phyloP scores from a whole-genome alignment of 2,888 invertebrate species.

The Dilophus febrilis region DNA sequence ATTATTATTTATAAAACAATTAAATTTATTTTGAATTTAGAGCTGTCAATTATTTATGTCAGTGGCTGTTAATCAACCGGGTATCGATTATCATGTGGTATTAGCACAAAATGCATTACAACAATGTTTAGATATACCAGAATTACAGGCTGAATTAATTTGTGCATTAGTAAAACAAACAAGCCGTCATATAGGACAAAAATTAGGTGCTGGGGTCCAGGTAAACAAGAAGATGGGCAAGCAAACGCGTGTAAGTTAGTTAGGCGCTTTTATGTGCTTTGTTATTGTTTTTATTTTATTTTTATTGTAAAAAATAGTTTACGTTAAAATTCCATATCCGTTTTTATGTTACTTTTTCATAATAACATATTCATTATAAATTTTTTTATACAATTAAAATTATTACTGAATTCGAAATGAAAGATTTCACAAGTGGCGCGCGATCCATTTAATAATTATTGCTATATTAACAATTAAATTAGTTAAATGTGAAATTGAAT shows the following conservation, averaged over 20 bases:
- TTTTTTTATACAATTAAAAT: no score
- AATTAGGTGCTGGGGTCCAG: constrained; percentile 76
- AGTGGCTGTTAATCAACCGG: constrained; percentile 85
- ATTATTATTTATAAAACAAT: no score
- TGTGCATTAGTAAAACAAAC: constrained; percentile 86
- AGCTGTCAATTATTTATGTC: constrained; percentile 93
- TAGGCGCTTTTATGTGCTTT: constrained; percentile 16
- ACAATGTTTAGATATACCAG: constrained; percentile 75
- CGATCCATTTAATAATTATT: no score
- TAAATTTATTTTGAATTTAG: no score
- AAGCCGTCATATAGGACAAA: constrained; percentile 63
- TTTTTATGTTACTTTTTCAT: background rate
- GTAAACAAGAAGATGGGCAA: constrained; percentile 51
- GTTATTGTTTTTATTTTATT: constrained; percentile 9
- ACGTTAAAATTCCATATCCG: background rate
- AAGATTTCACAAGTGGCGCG: no score
- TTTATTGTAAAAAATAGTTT: constrained; percentile 4
- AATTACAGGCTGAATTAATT: constrained; percentile 85
- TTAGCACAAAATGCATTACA: constrained; percentile 91
- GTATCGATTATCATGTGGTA: constrained; percentile 94
- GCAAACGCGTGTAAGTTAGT: constrained; percentile 49
- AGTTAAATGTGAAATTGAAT: no score
- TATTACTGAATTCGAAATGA: no score
- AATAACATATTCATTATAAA: no score
- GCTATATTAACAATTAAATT: no score